phyloP scores from a whole-genome alignment of 2,888 invertebrate species.

The Morpho helenor region DNA sequence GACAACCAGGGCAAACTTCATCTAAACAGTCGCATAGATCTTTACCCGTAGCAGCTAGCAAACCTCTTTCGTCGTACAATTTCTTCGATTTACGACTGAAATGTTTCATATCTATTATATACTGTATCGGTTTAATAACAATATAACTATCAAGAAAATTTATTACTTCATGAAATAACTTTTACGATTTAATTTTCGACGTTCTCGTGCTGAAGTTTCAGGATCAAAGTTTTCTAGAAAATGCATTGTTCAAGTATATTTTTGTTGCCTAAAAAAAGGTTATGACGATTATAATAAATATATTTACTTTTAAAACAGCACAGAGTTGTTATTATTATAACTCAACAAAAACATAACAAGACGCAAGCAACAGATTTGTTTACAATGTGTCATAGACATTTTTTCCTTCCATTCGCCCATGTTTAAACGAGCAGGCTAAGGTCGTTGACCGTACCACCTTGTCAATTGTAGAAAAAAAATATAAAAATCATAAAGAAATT shows the following conservation, averaged over 20 bases:
- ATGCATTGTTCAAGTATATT: slow-evolving; percentile 37
- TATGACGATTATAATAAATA: neutral
- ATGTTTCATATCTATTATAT: slow-evolving; percentile 14
- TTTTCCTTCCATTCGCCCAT: too few relatives aligned
- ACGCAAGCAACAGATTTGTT: too few relatives aligned
- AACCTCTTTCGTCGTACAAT: slow-evolving; percentile 85
- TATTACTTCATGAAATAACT: slow-evolving; percentile 62
- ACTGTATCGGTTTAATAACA: neutral
- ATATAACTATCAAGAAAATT: neutral
- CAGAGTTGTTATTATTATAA: neutral
- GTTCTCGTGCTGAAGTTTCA: slow-evolving; percentile 87
- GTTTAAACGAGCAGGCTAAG: too few relatives aligned
- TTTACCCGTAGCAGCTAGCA: slow-evolving; percentile 79
- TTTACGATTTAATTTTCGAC: slow-evolving; percentile 86
- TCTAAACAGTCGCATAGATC: slow-evolving; percentile 93
- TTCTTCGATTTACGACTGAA: slow-evolving; percentile 75
- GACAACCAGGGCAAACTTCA: slow-evolving; percentile 89
- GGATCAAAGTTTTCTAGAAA: slow-evolving; percentile 85
- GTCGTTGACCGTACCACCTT: too few relatives aligned
- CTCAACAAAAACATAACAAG: too few relatives aligned
- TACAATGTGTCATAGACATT: too few relatives aligned
- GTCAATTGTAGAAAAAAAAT: too few relatives aligned
- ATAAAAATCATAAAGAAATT: too few relatives aligned
- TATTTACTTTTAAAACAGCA: neutral
- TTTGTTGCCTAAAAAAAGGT: neutral